Conservation (phyloP, 2,113 vertebrate species). For the Petaurus breviceps region DNA sequence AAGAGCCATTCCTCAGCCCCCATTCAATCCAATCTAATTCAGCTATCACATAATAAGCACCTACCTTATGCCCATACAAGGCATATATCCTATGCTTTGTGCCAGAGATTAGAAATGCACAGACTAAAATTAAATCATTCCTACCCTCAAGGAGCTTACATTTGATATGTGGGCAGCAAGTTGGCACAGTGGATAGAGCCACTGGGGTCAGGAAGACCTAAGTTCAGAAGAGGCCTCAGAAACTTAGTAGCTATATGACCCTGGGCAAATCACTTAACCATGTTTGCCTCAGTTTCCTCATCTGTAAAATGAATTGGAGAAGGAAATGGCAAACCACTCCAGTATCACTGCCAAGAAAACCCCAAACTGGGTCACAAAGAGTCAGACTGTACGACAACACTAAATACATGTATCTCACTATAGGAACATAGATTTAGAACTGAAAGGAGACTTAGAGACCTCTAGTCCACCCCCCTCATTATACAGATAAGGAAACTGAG, state of each 20-base stretch:
- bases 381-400: not conserved
- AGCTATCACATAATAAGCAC: not conserved
- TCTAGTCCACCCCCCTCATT: not conserved
- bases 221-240: conserved; percentile 27
- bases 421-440: not conserved
- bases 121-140: not conserved
- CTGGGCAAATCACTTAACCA: not conserved
- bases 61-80: not conserved
- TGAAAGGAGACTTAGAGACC: not conserved
- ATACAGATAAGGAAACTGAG: not conserved
- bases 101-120: not conserved
- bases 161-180: not conserved
- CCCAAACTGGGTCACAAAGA: not conserved
- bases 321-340: not conserved
- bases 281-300: not conserved
- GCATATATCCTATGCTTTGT: not conserved
- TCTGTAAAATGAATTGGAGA: not conserved
- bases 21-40: not conserved
- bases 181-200: conserved; percentile 27
- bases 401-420: not conserved
- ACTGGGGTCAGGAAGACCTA: conserved; percentile 20
- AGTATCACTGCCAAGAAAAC: not conserved
- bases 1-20: not conserved
- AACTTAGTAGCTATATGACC: conserved; percentile 41
- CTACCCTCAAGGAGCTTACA: not conserved